Conservation (phyloP, 2,888 invertebrate genomes). For the Schrankia costaestrigalis region DNA sequence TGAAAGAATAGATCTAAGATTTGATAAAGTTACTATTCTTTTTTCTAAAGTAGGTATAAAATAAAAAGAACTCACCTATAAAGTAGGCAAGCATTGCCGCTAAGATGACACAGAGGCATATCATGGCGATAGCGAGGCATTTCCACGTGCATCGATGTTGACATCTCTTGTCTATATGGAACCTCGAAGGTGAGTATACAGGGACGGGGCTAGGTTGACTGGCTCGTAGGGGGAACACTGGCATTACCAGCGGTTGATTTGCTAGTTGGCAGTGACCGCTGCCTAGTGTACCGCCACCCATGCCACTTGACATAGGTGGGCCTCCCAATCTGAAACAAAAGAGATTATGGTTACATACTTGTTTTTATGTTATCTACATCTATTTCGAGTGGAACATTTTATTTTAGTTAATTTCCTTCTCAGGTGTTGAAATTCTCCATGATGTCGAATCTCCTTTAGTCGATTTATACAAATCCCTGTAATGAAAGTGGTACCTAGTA, state of each 20-base stretch:
- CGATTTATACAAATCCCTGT: too few relatives aligned
- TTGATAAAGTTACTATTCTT: too few relatives aligned
- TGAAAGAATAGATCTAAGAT: too few relatives aligned
- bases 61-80: slow-evolving; percentile 94
- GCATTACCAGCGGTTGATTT: slow-evolving; percentile 90
- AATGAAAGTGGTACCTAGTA: too few relatives aligned
- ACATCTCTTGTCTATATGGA: slow-evolving; percentile 96
- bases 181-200: slow-evolving; percentile 92
- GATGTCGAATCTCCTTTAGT: too few relatives aligned
- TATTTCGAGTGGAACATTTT: too few relatives aligned
- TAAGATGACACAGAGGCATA: slow-evolving; percentile 93
- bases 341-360: not conserved
- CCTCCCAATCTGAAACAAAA: slow-evolving; percentile 72
- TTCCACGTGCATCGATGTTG: slow-evolving; percentile 98
- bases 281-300: slow-evolving; percentile 83
- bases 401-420: too few relatives aligned
- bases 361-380: too few relatives aligned
- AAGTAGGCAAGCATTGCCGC: slow-evolving; percentile 97
- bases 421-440: too few relatives aligned
- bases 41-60: too few relatives aligned
- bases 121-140: slow-evolving; percentile 95
- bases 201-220: slow-evolving; percentile 90
- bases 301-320: slow-evolving; percentile 77
- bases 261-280: slow-evolving; percentile 85
- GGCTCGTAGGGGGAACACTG: slow-evolving; percentile 91